Evolutionary conservation across 2,888 invertebrate species (phyloP), one percentile per base, ranked within the genome.

Genomic region (Noctua janthe): DNA sequence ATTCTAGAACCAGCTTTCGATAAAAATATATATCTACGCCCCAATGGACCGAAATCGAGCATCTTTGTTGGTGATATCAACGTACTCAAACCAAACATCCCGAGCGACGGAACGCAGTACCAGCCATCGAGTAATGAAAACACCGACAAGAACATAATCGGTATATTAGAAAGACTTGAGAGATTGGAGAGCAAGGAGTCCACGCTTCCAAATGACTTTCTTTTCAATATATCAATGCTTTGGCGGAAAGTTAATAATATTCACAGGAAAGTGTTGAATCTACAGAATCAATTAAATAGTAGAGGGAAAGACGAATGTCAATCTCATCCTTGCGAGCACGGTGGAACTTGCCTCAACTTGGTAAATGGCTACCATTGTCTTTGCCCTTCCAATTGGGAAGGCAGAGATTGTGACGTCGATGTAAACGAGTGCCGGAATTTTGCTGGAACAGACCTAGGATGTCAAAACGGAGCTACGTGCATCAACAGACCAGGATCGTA

Each of bases 401-500:
- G 97, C 72, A 90, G 90, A 69, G 92, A 95, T 84, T 99, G 99
- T 94, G 97, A 98, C 73, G 93, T 94, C 3, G 99, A 99, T 94
- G 98, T 99, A 0, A 98, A 99, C 92, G 99, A 99, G 95, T 99
- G 99, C 94, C 96, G 97, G 0, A 97, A 97, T 89, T 98, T 98
- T 91, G 97, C 97, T 13, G 99, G 99, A 54, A 99, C 99, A 0
- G 99, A 98, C 92, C 97, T 99, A 69, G 99, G 99, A 3, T 99
- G 99, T 94, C 99, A 99, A 95, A 99, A 99, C 95, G 98, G 98
- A 23, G 99, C 98, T 0, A 98, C 98, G 5, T 99, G 99, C 92
- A 94, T 98, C 39, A 99, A 99, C 93, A 97, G 97, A 79, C 97
- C 97, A 3, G 99, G 99, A 77, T 97, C 98, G 23, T 99, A 98